Evolutionary conservation across 2,797 vertebrate species (phyloP).

Genomic region (Malacoctenus gilli): DNA sequence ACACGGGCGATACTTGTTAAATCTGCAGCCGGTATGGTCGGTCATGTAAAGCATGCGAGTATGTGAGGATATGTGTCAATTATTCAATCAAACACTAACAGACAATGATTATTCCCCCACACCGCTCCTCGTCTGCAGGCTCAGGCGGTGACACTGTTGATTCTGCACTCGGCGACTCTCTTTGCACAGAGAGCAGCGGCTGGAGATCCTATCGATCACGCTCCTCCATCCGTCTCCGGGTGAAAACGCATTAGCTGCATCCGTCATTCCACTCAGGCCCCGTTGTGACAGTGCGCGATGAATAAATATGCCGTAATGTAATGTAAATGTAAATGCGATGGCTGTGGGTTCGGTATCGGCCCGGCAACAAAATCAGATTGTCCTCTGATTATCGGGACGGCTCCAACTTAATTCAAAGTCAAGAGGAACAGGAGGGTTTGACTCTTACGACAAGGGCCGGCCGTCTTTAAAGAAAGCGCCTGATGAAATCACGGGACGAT

Average conservation of each 20-base stretch:
- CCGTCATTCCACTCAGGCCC: conserved; percentile 63
- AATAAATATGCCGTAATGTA: conserved; percentile 74
- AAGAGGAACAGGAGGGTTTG: conserved; percentile 41
- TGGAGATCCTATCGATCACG: conserved; percentile 55
- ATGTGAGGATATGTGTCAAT: conserved; percentile 9
- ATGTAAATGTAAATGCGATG: conserved; percentile 76
- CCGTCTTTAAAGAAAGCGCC: conserved; percentile 18
- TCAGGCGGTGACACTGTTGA: conserved; percentile 4
- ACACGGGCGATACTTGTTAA: conserved; percentile 21
- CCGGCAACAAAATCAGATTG: conserved; percentile 55
- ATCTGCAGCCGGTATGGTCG: conserved; percentile 11
- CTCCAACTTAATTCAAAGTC: conserved; percentile 54
- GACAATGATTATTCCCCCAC: conserved; percentile 7
- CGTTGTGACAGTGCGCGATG: conserved; percentile 54
- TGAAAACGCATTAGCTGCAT: conserved; percentile 67
- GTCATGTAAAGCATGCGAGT: conserved; percentile 1
- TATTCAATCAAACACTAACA: conserved; percentile 30
- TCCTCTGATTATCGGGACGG: conserved; percentile 58
- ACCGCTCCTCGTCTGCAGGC: conserved; percentile 17
- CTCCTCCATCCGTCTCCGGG: conserved; percentile 49
- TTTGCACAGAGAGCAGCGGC: conserved; percentile 34
- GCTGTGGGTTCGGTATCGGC: conserved; percentile 55
- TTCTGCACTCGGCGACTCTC: conserved; percentile 28
- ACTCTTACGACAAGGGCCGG: conserved; percentile 15
- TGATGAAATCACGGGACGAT: conserved; percentile 14